phyloP scores from a whole-genome alignment of 1,140 invertebrate genomes.

The Chironomus tepperi region DNA sequence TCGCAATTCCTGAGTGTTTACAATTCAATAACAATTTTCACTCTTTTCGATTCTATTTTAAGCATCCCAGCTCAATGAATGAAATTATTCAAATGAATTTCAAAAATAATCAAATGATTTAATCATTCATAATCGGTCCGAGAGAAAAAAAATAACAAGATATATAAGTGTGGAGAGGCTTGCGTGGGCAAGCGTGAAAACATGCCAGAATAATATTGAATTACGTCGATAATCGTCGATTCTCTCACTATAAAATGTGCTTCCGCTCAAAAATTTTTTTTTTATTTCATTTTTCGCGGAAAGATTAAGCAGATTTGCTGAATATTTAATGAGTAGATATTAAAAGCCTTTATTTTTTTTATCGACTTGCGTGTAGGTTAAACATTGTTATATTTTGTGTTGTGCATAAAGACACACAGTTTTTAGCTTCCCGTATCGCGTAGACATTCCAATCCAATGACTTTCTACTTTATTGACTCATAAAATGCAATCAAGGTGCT shows the following conservation, averaged over 20 bases:
- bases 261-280: background rate
- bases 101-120: background rate
- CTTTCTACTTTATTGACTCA: no score
- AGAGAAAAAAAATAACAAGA: background rate
- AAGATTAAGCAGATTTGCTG: background rate
- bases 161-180: background rate
- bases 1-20: background rate
- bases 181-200: background rate
- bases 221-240: constrained; percentile 3
- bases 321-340: background rate
- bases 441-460: no score
- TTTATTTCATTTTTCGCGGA: background rate
- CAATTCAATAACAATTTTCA: background rate
- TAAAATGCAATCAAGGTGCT: no score
- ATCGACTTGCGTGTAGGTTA: no score
- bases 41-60: no score
- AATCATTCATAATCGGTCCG: background rate
- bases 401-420: no score
- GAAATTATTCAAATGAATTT: constrained; percentile 1
- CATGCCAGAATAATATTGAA: background rate
- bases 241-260: background rate
- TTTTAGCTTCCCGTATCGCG: no score
- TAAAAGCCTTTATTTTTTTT: no score
- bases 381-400: no score
- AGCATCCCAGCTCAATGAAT: background rate